Conservation (phyloP, 2,113 vertebrate species). For the Fulica atra region DNA sequence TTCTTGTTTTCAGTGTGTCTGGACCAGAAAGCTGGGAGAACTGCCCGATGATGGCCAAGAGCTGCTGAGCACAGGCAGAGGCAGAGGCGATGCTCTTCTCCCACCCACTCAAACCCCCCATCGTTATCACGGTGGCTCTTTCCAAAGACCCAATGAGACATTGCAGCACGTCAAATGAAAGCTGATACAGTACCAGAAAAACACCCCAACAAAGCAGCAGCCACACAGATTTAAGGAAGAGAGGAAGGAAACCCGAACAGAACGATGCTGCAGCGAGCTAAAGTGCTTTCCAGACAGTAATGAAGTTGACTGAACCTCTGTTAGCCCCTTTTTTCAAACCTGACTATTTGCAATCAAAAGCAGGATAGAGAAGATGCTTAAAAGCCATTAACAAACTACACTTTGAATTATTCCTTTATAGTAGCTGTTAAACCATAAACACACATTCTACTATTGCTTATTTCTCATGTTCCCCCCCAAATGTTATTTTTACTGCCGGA, state of each 20-base stretch:
- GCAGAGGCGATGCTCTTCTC: background rate
- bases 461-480: conserved; percentile 35
- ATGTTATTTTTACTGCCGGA: conserved; percentile 38
- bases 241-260: background rate
- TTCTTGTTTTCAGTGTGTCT: background rate
- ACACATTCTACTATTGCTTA: conserved; percentile 37
- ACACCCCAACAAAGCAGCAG: accelerated
- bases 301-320: background rate
- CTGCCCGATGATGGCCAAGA: background rate
- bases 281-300: background rate
- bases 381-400: conserved; percentile 42
- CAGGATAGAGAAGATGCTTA: background rate
- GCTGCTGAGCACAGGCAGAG: background rate
- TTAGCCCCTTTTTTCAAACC: background rate
- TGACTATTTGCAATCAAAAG: conserved; percentile 5
- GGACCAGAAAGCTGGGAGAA: background rate
- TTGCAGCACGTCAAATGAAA: background rate
- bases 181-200: background rate
- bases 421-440: conserved; percentile 41
- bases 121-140: background rate
- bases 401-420: conserved; percentile 35
- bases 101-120: background rate
- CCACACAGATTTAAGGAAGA: background rate
- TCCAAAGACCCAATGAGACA: background rate
- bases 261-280: background rate